Percentiles rank a stretch among this genome's conserved stretches.
Conservation (phyloP, 2,113 vertebrate species). For the Periophthalmus modestus region DNA sequence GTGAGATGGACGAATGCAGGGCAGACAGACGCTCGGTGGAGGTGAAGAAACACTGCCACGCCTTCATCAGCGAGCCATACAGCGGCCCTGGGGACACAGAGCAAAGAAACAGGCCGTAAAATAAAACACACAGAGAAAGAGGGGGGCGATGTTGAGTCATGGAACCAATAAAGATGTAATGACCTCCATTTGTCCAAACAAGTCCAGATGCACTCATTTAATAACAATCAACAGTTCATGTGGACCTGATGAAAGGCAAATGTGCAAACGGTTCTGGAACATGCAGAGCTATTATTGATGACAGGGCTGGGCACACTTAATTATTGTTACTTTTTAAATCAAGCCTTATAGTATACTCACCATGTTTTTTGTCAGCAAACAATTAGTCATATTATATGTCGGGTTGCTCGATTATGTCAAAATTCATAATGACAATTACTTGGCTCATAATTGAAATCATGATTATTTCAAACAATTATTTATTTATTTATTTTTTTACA, state of each 20-base stretch:
- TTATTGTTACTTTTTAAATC: background rate
- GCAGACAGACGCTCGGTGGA: constrained; percentile 79
- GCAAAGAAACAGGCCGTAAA: constrained; percentile 17
- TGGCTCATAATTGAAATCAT: too few relatives aligned
- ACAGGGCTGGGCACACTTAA: background rate
- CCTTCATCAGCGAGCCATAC: constrained; percentile 82
- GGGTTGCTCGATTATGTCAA: too few relatives aligned
- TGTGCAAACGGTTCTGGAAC: constrained; percentile 9
- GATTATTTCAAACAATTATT: too few relatives aligned
- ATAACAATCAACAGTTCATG: constrained; percentile 10
- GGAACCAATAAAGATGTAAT: constrained; percentile 41
- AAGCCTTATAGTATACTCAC: background rate
- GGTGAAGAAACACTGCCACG: constrained; percentile 84
- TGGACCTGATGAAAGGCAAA: constrained; percentile 21
- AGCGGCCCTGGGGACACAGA: constrained; percentile 72
- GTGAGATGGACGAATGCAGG: constrained; percentile 79
- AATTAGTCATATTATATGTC: background rate
- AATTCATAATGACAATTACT: too few relatives aligned
- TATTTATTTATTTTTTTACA: too few relatives aligned
- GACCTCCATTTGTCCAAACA: constrained; percentile 41
- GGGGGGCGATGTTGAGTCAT: constrained; percentile 39
- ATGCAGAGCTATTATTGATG: background rate
- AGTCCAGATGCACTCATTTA: constrained; percentile 29
- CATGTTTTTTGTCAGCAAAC: background rate
- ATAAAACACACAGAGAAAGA: constrained; percentile 6